These are phyloP conservation scores for Brachyopa scutellaris DNA, from an alignment of 2,888 invertebrate genomes.

Conservation along the genomic window DNA sequence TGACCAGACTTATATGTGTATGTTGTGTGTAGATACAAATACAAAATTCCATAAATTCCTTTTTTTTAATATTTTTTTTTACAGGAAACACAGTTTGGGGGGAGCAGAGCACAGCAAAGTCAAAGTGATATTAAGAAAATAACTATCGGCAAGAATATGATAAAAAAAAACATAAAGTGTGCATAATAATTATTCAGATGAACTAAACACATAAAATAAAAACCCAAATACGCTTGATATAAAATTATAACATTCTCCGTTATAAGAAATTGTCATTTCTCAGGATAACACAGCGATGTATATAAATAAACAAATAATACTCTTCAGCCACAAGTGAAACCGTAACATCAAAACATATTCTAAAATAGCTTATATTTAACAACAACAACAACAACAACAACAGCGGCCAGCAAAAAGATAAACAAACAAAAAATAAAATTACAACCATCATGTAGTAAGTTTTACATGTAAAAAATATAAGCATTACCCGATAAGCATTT, in stretches of 20 bases:
- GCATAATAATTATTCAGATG: not conserved
- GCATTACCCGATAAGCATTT: conserved; percentile 3
- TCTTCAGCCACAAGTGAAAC: conserved; percentile 11
- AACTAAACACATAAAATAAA: not conserved
- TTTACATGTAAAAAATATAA: conserved; percentile 6
- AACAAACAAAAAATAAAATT: not conserved
- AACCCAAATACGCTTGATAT: not conserved
- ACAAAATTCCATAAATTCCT: too few relatives aligned
- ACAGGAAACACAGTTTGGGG: conserved; percentile 10
- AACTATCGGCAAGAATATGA: not conserved
- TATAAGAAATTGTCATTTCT: not conserved
- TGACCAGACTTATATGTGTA: too few relatives aligned
- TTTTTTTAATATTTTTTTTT: too few relatives aligned
- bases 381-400: not conserved
- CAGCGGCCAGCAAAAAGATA: not conserved
- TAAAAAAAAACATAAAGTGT: not conserved
- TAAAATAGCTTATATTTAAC: conserved; percentile 13
- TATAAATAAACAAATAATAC: conserved; percentile 1
- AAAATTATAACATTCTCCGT: not conserved
- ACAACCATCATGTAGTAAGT: conserved; percentile 1
- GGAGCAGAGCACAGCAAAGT: not conserved
- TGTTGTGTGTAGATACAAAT: too few relatives aligned
- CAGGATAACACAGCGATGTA: conserved; percentile 19
- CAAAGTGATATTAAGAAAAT: not conserved
- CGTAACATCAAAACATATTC: conserved; percentile 22